Evolutionary conservation across 1,140 invertebrate genomes (phyloP).

Genomic region (Solenopsis fugax): DNA sequence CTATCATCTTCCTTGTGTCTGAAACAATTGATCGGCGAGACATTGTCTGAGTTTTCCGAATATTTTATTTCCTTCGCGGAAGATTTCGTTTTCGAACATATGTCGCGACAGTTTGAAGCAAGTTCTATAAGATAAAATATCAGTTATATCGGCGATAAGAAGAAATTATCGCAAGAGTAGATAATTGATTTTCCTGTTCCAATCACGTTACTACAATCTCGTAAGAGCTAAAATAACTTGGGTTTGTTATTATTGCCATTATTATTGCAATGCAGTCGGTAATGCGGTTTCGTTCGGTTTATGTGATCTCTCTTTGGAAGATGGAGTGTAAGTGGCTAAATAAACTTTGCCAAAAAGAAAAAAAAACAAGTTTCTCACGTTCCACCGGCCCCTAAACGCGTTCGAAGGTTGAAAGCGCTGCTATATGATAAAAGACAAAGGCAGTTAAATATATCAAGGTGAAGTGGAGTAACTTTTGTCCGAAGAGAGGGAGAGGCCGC

Average conservation of each 20-base stretch:
- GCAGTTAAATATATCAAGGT: constrained; percentile 70
- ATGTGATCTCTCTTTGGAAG: not conserved
- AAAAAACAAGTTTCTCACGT: constrained; percentile 5
- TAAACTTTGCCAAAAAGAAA: not conserved
- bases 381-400: not conserved
- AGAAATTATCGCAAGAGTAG: not conserved
- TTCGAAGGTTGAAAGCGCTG: constrained; percentile 44
- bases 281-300: not conserved
- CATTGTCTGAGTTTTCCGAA: not conserved
- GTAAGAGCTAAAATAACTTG: not conserved
- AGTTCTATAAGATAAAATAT: constrained; percentile 22
- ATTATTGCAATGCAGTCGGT: not conserved
- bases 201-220: not conserved
- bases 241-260: not conserved
- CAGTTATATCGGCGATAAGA: not conserved
- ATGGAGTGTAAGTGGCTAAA: constrained; percentile 13
- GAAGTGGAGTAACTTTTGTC: constrained; percentile 64
- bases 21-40: constrained; percentile 7
- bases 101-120: not conserved
- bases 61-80: not conserved
- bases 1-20: not conserved
- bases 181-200: not conserved
- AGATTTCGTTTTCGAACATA: constrained; percentile 2
- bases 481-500: constrained; percentile 24
- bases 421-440: constrained; percentile 65